Evolutionary conservation across 2,888 invertebrate species (phyloP).

Genomic region (Drosophila yooni): DNA sequence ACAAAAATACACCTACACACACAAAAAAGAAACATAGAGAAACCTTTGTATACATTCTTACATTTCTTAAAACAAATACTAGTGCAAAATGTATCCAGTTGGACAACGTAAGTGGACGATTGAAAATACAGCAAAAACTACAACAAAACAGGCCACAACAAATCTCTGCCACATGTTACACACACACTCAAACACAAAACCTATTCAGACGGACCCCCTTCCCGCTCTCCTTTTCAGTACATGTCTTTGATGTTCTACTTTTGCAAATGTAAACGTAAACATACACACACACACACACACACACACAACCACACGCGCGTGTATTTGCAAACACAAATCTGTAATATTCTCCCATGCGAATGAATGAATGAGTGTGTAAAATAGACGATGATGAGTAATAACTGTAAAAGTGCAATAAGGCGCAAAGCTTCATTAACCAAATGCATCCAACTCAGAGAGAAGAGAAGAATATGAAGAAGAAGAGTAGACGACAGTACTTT

Average conservation of each 20-base stretch:
- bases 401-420: slow-evolving; percentile 27
- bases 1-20: slow-evolving; percentile 55
- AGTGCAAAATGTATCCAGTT: slow-evolving; percentile 88
- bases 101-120: slow-evolving; percentile 88
- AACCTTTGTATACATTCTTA: slow-evolving; percentile 74
- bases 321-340: slow-evolving; percentile 53
- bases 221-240: neutral
- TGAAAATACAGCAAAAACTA: slow-evolving; percentile 24
- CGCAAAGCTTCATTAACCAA: slow-evolving; percentile 19
- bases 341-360: slow-evolving; percentile 26
- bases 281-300: slow-evolving; percentile 1
- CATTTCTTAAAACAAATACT: slow-evolving; percentile 69
- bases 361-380: slow-evolving; percentile 69
- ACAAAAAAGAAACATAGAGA: slow-evolving; percentile 60
- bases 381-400: slow-evolving; percentile 27
- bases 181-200: slow-evolving; percentile 1
- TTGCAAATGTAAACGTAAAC: slow-evolving; percentile 37
- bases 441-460: slow-evolving; percentile 24
- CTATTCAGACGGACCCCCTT: neutral
- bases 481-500: slow-evolving; percentile 8
- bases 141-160: slow-evolving; percentile 36
- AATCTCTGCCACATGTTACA: slow-evolving; percentile 63
- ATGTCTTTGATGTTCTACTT: slow-evolving; percentile 51
- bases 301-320: slow-evolving; percentile 1
- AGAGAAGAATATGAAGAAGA: slow-evolving; percentile 7